These are phyloP conservation scores for Luscinia luscinia DNA, from an alignment of 2,797 vertebrate species.

Conservation along the genomic window DNA sequence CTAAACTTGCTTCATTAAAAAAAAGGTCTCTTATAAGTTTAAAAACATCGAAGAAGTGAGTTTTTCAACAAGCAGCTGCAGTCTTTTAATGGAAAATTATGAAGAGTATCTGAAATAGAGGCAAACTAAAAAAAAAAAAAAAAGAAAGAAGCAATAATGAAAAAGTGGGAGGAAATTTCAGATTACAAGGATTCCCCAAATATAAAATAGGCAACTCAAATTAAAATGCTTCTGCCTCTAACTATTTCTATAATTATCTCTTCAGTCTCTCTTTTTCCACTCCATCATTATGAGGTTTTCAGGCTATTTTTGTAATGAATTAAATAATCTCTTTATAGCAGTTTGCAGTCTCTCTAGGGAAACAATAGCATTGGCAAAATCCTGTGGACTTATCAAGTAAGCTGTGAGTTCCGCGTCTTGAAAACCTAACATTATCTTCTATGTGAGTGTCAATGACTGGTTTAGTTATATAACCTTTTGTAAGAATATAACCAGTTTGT, in stretches of 20 bases:
- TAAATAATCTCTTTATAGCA: not conserved
- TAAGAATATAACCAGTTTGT: too few relatives aligned
- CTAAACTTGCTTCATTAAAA: not conserved
- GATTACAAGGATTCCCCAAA: not conserved
- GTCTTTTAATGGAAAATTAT: not conserved
- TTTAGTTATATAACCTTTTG: not conserved
- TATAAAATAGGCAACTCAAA: not conserved
- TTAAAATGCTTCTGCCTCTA: not conserved
- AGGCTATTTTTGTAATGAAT: not conserved
- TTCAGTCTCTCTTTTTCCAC: not conserved
- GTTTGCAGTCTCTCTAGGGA: not conserved
- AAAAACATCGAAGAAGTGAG: not conserved
- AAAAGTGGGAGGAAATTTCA: not conserved
- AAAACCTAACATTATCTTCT: not conserved
- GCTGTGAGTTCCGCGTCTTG: not conserved
- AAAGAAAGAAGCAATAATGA: not conserved
- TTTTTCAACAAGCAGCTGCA: not conserved
- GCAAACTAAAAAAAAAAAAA: not conserved
- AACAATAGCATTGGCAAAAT: not conserved
- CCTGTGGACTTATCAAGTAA: not conserved
- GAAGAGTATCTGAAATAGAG: not conserved
- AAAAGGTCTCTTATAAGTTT: not conserved
- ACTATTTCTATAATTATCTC: not conserved
- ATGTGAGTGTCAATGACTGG: fast-evolving
- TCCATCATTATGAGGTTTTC: not conserved